phyloP scores from a whole-genome alignment of 2,888 invertebrate species.

The Papilio gigon region DNA sequence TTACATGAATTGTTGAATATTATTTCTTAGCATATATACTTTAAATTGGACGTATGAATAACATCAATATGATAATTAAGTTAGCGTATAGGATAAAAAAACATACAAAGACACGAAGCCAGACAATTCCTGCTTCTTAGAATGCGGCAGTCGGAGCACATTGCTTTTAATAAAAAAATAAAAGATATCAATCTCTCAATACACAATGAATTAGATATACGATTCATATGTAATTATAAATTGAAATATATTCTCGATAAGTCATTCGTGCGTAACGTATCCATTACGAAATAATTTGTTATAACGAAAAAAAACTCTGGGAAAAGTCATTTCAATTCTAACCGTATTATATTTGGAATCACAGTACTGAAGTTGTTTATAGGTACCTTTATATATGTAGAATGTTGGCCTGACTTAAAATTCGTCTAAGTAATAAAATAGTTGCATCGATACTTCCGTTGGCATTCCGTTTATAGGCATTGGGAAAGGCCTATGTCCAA shows the following conservation, averaged over 20 bases:
- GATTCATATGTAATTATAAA: slow-evolving; percentile 15
- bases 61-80: background rate
- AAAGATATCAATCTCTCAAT: slow-evolving; percentile 4
- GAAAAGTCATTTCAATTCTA: slow-evolving; percentile 8
- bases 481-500: too few relatives aligned
- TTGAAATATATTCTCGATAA: slow-evolving; percentile 22
- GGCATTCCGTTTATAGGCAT: too few relatives aligned
- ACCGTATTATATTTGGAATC: background rate
- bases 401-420: too few relatives aligned
- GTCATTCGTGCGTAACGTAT: slow-evolving; percentile 17
- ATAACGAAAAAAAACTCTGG: background rate
- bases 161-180: slow-evolving; percentile 21
- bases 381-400: background rate
- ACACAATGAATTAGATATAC: slow-evolving; percentile 1
- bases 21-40: too few relatives aligned
- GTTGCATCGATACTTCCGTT: too few relatives aligned
- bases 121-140: slow-evolving; percentile 29
- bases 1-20: too few relatives aligned
- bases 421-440: too few relatives aligned
- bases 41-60: background rate
- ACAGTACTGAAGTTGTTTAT: slow-evolving; percentile 4
- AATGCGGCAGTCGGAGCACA: slow-evolving; percentile 34
- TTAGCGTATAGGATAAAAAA: background rate
- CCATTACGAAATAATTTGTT: background rate
- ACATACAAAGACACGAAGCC: slow-evolving; percentile 7